These are phyloP conservation scores for Rhopalosiphum nymphaeae DNA, from an alignment of 2,888 invertebrate genomes.

Conservation along the genomic window DNA sequence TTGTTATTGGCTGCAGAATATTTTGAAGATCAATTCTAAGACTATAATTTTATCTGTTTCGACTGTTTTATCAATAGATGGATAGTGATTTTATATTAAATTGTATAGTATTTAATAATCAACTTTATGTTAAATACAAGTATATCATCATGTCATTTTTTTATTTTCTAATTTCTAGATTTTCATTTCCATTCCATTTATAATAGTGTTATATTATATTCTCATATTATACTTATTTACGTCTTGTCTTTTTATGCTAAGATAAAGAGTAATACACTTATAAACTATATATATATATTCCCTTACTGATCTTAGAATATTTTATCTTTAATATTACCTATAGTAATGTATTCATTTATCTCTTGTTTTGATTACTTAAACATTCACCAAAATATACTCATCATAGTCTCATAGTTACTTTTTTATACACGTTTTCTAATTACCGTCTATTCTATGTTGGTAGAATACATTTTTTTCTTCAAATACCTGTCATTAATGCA, in stretches of 20 bases:
- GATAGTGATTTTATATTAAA: not conserved
- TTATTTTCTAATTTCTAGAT: not conserved
- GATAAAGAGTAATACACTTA: not conserved
- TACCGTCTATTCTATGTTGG: not conserved
- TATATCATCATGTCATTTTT: not conserved
- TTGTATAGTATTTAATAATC: not conserved
- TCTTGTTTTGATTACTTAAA: not conserved
- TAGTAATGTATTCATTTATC: not conserved
- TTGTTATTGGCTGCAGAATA: slow-evolving; percentile 26
- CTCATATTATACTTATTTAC: not conserved
- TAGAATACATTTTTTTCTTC: not conserved
- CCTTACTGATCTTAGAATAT: not conserved
- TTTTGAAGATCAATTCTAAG: not conserved
- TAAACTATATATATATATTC: not conserved
- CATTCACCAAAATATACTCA: slow-evolving; percentile 20
- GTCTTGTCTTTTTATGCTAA: not conserved
- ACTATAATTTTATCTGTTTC: not conserved
- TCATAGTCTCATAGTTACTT: slow-evolving; percentile 34
- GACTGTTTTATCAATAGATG: not conserved
- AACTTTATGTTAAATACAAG: not conserved
- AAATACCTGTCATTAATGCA: not conserved
- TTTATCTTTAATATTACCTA: not conserved
- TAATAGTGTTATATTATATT: not conserved
- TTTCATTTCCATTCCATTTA: not conserved
- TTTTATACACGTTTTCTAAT: slow-evolving; percentile 8